Evolutionary conservation across 2,888 invertebrate genomes (phyloP).

Genomic region (Meandrusa payeni): DNA sequence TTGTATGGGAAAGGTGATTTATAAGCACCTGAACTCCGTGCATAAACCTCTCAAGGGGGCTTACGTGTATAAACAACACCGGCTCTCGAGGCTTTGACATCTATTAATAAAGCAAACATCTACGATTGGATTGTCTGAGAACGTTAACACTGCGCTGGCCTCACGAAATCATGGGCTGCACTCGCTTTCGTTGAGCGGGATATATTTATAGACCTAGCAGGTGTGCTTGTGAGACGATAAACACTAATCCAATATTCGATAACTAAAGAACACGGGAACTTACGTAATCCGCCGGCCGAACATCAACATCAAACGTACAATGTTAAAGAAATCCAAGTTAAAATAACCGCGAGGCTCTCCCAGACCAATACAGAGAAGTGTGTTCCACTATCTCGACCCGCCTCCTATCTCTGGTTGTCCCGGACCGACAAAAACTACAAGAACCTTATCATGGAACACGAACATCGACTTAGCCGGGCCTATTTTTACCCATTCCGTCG

Average conservation of each 20-base stretch:
- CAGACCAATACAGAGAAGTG: constrained; percentile 60
- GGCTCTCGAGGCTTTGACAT: constrained; percentile 50
- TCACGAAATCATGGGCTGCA: constrained; percentile 1
- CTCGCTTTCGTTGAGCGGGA: constrained; percentile 29
- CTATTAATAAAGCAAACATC: constrained; percentile 59
- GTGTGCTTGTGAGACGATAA: constrained; percentile 70
- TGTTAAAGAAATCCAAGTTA: constrained; percentile 41
- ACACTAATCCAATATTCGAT: constrained; percentile 71
- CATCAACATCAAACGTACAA: constrained; percentile 21
- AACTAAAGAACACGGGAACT: constrained; percentile 67
- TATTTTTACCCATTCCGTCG: constrained; percentile 66
- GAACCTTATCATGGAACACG: constrained; percentile 73
- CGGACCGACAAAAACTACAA: constrained; percentile 71
- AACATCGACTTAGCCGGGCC: constrained; percentile 72
- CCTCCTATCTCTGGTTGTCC: constrained; percentile 64
- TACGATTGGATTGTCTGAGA: constrained; percentile 43
- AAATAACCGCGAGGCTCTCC: constrained; percentile 63
- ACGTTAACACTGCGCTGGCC: constrained; percentile 27
- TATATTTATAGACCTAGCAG: constrained; percentile 63
- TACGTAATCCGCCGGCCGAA: constrained; percentile 43
- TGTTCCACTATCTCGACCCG: constrained; percentile 58
- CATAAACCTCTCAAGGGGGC: constrained; percentile 58
- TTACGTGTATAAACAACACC: constrained; percentile 46
- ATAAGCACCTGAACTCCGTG: constrained; percentile 54
- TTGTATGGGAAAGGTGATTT: no score